Conservation (phyloP, 2,888 invertebrate genomes). For the Syrphus vitripennis region DNA sequence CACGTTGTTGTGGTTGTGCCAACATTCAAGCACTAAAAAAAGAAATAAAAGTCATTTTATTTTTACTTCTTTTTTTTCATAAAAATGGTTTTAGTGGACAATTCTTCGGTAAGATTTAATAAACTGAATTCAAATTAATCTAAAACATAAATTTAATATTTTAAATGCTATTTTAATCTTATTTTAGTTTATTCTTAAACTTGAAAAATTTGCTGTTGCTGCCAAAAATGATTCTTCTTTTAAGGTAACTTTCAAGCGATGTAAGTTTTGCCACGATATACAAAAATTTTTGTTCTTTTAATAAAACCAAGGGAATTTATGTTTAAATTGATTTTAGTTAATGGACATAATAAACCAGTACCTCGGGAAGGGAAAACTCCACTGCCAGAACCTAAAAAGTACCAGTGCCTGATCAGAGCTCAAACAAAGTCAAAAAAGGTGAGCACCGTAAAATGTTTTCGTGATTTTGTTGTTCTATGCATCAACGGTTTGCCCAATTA, state of each 20-base stretch:
- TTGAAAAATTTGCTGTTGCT: conserved; percentile 88
- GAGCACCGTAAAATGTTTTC: background rate
- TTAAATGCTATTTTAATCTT: background rate
- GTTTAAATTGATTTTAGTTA: conserved; percentile 83
- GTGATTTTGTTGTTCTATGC: background rate
- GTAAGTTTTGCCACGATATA: conserved; percentile 84
- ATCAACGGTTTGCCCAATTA: background rate
- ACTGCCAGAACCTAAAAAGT: conserved; percentile 85
- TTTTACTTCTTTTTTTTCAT: background rate
- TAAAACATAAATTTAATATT: background rate
- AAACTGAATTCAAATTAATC: background rate
- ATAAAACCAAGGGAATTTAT: background rate
- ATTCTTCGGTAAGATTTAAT: conserved; percentile 78
- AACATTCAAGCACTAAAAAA: conserved; percentile 6
- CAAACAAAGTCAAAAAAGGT: conserved; percentile 84
- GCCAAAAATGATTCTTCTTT: conserved; percentile 91
- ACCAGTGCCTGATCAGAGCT: conserved; percentile 93
- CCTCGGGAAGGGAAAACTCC: conserved; percentile 87
- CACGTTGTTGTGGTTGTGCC: conserved; percentile 55
- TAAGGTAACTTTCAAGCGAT: conserved; percentile 95
- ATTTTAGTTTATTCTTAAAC: conserved; percentile 78
- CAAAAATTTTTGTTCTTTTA: background rate
- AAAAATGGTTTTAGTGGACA: conserved; percentile 80
- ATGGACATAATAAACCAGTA: conserved; percentile 89
- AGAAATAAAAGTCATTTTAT: conserved; percentile 10